phyloP scores from a whole-genome alignment of 2,113 vertebrate species.

The Heteronetta atricapilla region DNA sequence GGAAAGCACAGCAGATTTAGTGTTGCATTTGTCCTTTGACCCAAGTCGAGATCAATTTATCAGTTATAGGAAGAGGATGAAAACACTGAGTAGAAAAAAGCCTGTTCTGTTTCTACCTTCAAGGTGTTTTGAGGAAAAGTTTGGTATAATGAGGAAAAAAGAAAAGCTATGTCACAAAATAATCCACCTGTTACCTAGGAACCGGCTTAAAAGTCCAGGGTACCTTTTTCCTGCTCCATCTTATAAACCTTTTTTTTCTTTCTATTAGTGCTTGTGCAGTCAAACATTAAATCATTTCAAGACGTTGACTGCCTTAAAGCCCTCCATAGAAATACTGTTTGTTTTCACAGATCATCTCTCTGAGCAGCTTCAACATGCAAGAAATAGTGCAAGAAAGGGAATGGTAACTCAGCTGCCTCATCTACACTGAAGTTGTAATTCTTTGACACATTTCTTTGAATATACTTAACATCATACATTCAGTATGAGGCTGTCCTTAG shows the following conservation, averaged over 20 bases:
- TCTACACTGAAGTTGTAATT: neutral
- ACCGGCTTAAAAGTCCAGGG: neutral
- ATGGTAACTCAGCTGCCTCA: neutral
- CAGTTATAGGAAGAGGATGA: neutral
- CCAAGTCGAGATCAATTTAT: neutral
- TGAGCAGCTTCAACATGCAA: neutral
- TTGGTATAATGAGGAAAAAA: neutral
- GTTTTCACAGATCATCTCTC: neutral
- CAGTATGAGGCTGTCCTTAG: neutral
- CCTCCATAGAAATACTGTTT: neutral
- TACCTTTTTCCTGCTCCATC: neutral
- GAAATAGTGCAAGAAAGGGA: neutral
- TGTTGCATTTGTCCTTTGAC: conserved; percentile 10
- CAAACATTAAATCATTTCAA: neutral
- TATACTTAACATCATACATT: neutral
- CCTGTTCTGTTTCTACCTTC: neutral
- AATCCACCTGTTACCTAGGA: neutral
- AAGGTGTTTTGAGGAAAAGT: no score
- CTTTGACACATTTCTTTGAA: neutral
- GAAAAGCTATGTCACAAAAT: neutral
- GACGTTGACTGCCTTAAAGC: neutral
- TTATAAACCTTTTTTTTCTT: neutral
- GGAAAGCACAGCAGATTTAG: neutral
- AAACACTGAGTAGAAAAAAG: neutral
- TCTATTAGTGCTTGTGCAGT: neutral